Evolutionary conservation across 1,140 invertebrate species (phyloP), one percentile per base, ranked within the genome.

Genomic region (Danaus melanippus): DNA sequence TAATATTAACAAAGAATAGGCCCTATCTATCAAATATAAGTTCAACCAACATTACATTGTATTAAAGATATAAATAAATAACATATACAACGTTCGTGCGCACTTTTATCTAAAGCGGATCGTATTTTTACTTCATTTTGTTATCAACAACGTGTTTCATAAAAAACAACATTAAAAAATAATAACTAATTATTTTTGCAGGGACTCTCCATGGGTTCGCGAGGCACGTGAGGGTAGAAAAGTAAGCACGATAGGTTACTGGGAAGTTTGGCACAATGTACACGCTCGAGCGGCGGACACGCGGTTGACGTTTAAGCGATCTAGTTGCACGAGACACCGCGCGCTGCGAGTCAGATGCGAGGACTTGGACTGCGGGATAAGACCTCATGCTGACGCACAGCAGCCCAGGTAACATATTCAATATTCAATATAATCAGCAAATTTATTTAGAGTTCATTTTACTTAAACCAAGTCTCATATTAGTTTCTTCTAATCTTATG

Each of bases 361-460:
- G 50, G 89, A 91, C 59, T 85, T 95, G 9, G 91, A 93, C 67
- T 95, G 93, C 67, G 94, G 93, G 1, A 89, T 92, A 47, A 79
- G 92, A 58, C 93, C 92, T 0, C 90, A 93, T 62, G 89, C 89
- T n/a, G 79, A 88, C 60, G 83, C 89, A 62, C 88, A 89, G 41
- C 89, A 90, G 70, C 91, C 91, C 8, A 92, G 92, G 92, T 93
- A 89, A 32, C 7, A 32, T 32, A 32, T 32, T 32, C 6, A 32
- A 32, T 32, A 32, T 5, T 32, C 5, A 32, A 32, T 32, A 32
- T 32, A 5, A 32, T 7, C 21, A 32, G 7, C 7, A 32, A 32
- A 32, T 32, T 32, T 32, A 32, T 32, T 32, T 32, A 32, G 21
- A 32, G 4, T 32, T 32, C 7, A 1, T 32, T 32, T 32, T 32